Evolutionary conservation across 2,113 vertebrate species (phyloP).

Genomic region (Tympanuchus pallidicinctus): DNA sequence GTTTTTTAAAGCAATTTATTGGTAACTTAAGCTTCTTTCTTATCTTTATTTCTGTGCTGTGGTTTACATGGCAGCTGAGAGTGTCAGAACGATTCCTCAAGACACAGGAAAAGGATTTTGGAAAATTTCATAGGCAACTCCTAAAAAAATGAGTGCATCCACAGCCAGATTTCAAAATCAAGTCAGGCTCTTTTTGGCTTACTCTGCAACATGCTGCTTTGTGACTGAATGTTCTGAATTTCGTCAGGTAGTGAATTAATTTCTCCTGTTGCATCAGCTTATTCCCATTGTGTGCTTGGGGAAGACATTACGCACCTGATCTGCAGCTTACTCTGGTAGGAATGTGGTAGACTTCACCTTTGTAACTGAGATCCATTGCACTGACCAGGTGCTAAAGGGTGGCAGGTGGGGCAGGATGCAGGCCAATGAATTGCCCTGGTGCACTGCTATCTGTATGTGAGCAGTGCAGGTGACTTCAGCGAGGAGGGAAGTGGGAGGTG

Average conservation of each 20-base stretch:
- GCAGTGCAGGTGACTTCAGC: not conserved
- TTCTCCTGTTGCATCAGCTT: constrained; percentile 43
- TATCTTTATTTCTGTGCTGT: not conserved
- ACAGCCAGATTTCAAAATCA: constrained; percentile 47
- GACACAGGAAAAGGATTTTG: not conserved
- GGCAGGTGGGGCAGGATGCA: not conserved
- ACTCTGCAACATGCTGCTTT: not conserved
- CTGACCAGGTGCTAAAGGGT: not conserved
- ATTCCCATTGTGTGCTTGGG: not conserved
- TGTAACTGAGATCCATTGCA: not conserved
- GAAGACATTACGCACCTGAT: not conserved
- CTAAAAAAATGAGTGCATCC: not conserved
- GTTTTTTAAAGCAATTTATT: not conserved
- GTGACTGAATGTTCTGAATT: not conserved
- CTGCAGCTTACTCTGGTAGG: not conserved
- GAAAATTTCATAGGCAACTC: constrained; percentile 6
- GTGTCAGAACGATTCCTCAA: not conserved
- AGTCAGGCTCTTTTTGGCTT: constrained; percentile 22
- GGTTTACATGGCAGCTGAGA: not conserved
- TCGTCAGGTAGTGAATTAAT: constrained; percentile 33
- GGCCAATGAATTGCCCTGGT: not conserved
- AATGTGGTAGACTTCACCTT: not conserved
- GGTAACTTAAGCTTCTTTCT: not conserved
- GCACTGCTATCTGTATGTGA: rapidly evolving
- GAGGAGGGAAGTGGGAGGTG: not conserved